Percentiles rank a stretch among this genome's conserved stretches.
Conservation (phyloP, 2,797 vertebrate species). For the Propithecus deckenii region DNA sequence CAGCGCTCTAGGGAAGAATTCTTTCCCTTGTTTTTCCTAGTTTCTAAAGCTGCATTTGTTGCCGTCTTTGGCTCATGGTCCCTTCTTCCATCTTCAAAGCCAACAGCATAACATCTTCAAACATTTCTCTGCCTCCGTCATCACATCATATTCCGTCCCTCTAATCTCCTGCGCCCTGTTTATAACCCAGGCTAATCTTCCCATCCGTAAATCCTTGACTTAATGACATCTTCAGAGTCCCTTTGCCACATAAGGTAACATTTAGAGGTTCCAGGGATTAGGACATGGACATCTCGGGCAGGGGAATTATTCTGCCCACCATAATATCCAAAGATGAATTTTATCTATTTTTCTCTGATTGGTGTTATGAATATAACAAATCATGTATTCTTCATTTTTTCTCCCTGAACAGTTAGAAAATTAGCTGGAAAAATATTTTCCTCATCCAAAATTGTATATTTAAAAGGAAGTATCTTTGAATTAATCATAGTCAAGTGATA, state of each 20-base stretch:
- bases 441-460: not conserved
- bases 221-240: not conserved
- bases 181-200: not conserved
- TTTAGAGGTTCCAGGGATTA: not conserved
- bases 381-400: not conserved
- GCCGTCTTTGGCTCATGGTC: not conserved
- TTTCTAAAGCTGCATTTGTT: not conserved
- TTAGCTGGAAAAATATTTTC: not conserved
- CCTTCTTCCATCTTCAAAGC: not conserved
- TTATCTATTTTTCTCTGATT: not conserved
- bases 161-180: not conserved
- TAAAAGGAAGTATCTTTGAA: conserved; percentile 21
- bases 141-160: rapidly evolving
- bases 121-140: not conserved
- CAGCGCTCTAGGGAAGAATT: not conserved
- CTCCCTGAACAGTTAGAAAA: not conserved
- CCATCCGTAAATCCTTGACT: not conserved
- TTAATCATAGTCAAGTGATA: not conserved
- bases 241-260: not conserved
- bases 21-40: not conserved
- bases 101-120: not conserved
- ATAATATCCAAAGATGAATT: not conserved
- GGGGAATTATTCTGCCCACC: not conserved
- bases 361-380: not conserved
- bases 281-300: not conserved